Evolutionary conservation across 2,113 vertebrate species (phyloP), one percentile per base, ranked within the genome.

Genomic region (Ailuropoda melanoleuca): DNA sequence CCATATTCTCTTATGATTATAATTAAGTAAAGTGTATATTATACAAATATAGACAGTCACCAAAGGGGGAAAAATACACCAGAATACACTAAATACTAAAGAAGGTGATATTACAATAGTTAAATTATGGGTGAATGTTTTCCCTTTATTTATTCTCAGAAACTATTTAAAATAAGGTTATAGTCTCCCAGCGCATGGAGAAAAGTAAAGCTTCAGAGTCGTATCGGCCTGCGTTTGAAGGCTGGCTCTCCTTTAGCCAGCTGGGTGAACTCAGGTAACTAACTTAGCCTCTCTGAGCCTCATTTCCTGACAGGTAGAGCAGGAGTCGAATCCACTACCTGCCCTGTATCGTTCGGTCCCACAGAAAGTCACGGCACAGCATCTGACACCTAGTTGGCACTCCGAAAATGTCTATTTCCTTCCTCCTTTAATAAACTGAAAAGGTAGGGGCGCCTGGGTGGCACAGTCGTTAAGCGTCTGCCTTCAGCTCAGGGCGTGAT

Each of bases 291-390:
- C 82, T 83, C 83, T 15, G 94, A 74, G 62, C n/a, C 29, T 46
- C 14, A 19, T 24, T 85, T 93, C 85, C 92, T 23, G 46, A n/a
- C 10, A 1, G 19, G 58, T 17, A 15, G 46, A 3, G 8, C 0
- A 17, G 60, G 37, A 62, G 34, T 66, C 0, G 2, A 56, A 60
- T 50, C 53, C 62, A 48, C 74, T 18, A 13, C 75, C 88, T 56
- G 75, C 37, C 62, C 13, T 0, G 68, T 43, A 88, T 85, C 90
- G 70, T 64, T 88, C 81, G 23, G 3, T 78, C 62, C 80, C 88
- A 15, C 90, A 84, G n/a, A 64, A 83, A 83, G 88, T 88, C 90
- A 94, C 60, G 17, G 90, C 62, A 18, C 53, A 43, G 88, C 93
- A 58, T n/a, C 77, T 55, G 81, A 95, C 46, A 68, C 12, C 0